These are phyloP conservation scores for Drosophila truncata DNA, from an alignment of 1,140 invertebrate species.

Conservation along the genomic window DNA sequence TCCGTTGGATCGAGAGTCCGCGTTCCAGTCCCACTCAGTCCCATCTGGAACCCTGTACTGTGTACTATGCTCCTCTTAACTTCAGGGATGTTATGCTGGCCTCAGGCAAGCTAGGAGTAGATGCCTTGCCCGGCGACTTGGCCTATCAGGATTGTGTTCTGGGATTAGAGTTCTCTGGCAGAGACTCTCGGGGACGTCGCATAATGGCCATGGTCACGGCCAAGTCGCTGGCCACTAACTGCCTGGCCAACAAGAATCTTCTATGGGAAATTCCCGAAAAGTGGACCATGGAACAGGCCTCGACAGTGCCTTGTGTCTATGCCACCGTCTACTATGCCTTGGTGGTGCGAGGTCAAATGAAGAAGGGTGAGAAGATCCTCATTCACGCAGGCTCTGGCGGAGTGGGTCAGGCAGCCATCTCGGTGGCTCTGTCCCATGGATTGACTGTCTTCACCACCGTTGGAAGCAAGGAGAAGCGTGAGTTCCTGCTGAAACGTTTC, in stretches of 20 bases:
- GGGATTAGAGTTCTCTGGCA: slow-evolving; percentile 97
- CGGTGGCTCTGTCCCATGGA: slow-evolving; percentile 94
- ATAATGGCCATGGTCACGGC: slow-evolving; percentile 98
- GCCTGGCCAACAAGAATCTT: slow-evolving; percentile 94
- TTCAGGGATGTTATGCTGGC: slow-evolving; percentile 99
- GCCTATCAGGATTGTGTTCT: slow-evolving; percentile 96
- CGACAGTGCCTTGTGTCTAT: slow-evolving; percentile 97
- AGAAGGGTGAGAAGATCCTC: slow-evolving; percentile 93
- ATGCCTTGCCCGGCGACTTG: slow-evolving; percentile 95
- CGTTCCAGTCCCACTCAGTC: slow-evolving; percentile 68
- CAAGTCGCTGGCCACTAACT: slow-evolving; percentile 94
- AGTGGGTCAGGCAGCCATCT: slow-evolving; percentile 97
- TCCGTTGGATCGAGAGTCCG: slow-evolving; percentile 97
- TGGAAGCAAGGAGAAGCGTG: slow-evolving; percentile 93
- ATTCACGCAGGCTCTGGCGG: slow-evolving; percentile 98
- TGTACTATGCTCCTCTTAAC: slow-evolving; percentile 97
- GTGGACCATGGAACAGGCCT: slow-evolving; percentile 96
- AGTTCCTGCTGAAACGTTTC: slow-evolving; percentile 95
- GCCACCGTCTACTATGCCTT: slow-evolving; percentile 97
- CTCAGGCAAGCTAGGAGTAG: slow-evolving; percentile 96
- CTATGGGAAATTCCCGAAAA: slow-evolving; percentile 95
- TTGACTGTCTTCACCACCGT: slow-evolving; percentile 96
- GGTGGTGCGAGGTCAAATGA: slow-evolving; percentile 93
- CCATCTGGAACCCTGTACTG: slow-evolving; percentile 90
- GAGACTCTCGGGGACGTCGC: slow-evolving; percentile 90